These are phyloP conservation scores for Polia nebulosa DNA, from an alignment of 2,888 invertebrate species.

Conservation along the genomic window DNA sequence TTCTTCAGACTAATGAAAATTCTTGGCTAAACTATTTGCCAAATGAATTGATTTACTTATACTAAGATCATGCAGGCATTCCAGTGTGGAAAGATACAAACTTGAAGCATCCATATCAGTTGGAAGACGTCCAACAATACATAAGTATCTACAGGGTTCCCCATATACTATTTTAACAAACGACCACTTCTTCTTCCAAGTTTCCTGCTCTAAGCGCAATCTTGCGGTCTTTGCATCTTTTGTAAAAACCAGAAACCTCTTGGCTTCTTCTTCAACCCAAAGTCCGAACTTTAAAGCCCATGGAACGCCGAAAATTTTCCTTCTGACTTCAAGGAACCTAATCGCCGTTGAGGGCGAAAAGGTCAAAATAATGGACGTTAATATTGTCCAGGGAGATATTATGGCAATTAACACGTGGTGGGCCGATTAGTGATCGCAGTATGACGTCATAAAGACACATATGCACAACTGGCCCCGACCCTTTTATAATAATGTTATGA, in stretches of 20 bases:
- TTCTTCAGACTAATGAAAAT: conserved; percentile 41
- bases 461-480: not conserved
- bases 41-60: conserved; percentile 25
- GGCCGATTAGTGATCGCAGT: conserved; percentile 22
- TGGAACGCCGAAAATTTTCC: not conserved
- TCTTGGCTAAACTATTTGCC: conserved; percentile 3
- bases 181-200: conserved; percentile 7
- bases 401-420: conserved; percentile 36
- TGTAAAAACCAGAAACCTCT: not conserved
- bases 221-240: not conserved
- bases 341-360: conserved; percentile 8
- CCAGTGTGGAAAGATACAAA: not conserved
- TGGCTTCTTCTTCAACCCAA: not conserved
- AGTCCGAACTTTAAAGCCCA: not conserved
- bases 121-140: conserved; percentile 23
- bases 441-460: conserved; percentile 17
- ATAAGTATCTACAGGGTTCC: not conserved
- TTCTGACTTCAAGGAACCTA: not conserved
- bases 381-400: conserved; percentile 31
- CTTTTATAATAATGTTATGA: conserved; percentile 11
- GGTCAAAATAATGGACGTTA: conserved; percentile 25
- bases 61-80: not conserved
- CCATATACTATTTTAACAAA: conserved; percentile 11
- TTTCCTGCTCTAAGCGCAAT: not conserved
- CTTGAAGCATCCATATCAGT: conserved; percentile 13